Evolutionary conservation across 2,113 vertebrate genomes (phyloP).

Genomic region (Syngnathus scovelli): DNA sequence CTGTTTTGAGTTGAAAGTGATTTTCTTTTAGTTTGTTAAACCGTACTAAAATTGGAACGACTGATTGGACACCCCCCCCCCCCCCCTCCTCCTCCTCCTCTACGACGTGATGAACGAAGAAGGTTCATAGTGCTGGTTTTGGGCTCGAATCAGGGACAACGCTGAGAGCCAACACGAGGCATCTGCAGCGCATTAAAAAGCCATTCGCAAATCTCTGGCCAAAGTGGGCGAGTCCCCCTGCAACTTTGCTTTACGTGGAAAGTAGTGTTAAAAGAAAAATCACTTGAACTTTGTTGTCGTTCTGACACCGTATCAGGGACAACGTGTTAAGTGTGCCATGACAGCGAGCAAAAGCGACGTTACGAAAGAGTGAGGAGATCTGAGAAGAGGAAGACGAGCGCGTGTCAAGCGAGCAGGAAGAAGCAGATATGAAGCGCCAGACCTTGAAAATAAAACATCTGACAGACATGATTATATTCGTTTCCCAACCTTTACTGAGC

Average conservation of each 20-base stretch:
- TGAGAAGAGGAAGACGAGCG: constrained; percentile 26
- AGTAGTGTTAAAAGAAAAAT: no score
- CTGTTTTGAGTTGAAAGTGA: neutral
- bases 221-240: neutral
- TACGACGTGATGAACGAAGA: constrained; percentile 13
- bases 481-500: neutral
- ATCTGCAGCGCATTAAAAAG: constrained; percentile 53
- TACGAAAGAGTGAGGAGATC: constrained; percentile 45
- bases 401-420: neutral
- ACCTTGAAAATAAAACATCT: neutral
- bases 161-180: constrained; percentile 38
- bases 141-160: constrained; percentile 17
- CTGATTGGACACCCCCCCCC: neutral
- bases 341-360: constrained; percentile 22
- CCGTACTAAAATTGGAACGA: no score
- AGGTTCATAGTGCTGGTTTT: constrained; percentile 12
- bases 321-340: neutral
- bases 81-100: no score
- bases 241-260: neutral
- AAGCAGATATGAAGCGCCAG: neutral
- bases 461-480: no score
- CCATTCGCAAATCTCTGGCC: constrained; percentile 12
- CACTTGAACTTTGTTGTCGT: neutral
- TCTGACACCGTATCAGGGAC: neutral
- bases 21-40: neutral